Evolutionary conservation across 2,113 vertebrate genomes (phyloP).

Genomic region (Elaphurus davidianus): DNA sequence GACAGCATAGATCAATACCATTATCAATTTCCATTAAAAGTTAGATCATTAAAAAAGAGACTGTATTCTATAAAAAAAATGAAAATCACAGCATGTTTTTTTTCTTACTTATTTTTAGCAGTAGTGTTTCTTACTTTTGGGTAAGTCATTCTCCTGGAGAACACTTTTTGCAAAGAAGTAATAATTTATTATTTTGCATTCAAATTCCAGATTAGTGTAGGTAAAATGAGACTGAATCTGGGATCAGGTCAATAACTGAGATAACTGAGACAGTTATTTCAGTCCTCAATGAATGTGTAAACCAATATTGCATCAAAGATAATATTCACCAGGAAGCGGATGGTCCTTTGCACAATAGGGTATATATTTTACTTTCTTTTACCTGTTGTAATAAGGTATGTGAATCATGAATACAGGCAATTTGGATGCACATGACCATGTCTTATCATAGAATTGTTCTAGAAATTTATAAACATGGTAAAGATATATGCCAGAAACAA

Average conservation of each 20-base stretch:
- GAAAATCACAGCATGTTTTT: background rate
- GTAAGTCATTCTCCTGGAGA: background rate
- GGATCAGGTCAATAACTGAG: background rate
- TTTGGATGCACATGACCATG: background rate
- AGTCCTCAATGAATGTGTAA: background rate
- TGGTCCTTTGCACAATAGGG: background rate
- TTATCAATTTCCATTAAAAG: background rate
- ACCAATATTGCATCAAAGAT: background rate
- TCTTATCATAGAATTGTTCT: background rate
- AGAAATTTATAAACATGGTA: background rate
- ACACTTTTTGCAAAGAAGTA: background rate
- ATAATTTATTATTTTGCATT: background rate
- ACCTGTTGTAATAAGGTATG: background rate
- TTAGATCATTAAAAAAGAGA: conserved; percentile 8
- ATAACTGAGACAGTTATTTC: background rate
- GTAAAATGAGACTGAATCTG: background rate
- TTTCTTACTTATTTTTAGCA: background rate
- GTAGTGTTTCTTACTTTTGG: background rate
- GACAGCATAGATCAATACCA: background rate
- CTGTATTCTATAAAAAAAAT: background rate
- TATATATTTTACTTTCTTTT: background rate
- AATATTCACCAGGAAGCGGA: background rate
- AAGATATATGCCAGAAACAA: background rate
- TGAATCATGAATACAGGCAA: background rate
- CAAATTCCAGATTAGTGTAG: background rate